Base-by-base conservation (phyloP, 2,797 vertebrate genomes). In the Tachyglossus aculeatus region DNA sequence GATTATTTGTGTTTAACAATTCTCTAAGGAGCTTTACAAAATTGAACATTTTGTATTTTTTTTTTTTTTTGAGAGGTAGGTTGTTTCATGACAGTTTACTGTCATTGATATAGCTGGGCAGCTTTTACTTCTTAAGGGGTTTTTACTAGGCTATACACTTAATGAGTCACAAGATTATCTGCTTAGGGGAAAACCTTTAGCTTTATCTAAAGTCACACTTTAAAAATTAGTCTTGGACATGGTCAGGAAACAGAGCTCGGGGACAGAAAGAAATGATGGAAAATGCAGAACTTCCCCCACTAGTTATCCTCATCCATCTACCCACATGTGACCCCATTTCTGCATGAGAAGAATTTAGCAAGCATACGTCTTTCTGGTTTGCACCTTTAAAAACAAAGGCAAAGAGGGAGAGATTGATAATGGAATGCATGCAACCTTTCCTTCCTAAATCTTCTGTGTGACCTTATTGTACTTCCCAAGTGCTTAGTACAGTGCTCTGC, bases 401-500 rank as follows among this genome's bases (percentile, higher is more conserved):
- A 43, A 69, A 11, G 24, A 18, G 44, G 24, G 24, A 5, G 10
- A 18, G 24, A 8, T 24, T 33, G 40, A 21, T 41, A 48, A 75
- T 44, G 44, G 48, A 19, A 32, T 47, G n/a, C 16, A 1, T 4
- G 38, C 52, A 38, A 9, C 9, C 34, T 71, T 75, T 77, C 14
- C 24, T 59, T 75, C 71, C 58, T 66, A 48, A 65, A 53, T 81
- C n/a, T n/a, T n/a, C n/a, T n/a, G n/a, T n/a, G n/a, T n/a, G n/a
- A n/a, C n/a, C n/a, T n/a, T n/a, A n/a, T n/a, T n/a, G n/a, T n/a
- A n/a, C n/a, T n/a, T n/a, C n/a, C n/a, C n/a, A n/a, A n/a, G n/a
- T n/a, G n/a, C n/a, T n/a, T n/a, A n/a, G n/a, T n/a, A n/a, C n/a
- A n/a, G n/a, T n/a, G n/a, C n/a, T n/a, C n/a, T n/a, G n/a, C n/a